Evolutionary conservation across 2,888 invertebrate species (phyloP).

Genomic region (Mactromeris polynyma): DNA sequence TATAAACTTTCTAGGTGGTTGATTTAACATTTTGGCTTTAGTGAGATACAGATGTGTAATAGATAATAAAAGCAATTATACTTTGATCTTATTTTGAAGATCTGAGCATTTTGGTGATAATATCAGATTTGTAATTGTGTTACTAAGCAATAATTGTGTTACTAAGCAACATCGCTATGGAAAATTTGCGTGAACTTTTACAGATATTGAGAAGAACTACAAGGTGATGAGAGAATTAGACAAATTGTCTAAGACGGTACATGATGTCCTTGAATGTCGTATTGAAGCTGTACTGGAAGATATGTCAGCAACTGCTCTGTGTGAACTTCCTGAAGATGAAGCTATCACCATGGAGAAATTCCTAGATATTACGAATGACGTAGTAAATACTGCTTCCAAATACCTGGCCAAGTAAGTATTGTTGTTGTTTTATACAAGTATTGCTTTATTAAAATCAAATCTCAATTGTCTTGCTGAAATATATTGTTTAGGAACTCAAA

Average conservation of each 20-base stretch:
- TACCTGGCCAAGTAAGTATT: slow-evolving; percentile 87
- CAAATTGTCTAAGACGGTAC: slow-evolving; percentile 89
- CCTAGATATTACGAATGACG: slow-evolving; percentile 93
- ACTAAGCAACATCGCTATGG: too few species aligned
- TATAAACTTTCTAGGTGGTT: too few species aligned
- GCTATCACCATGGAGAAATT: slow-evolving; percentile 96
- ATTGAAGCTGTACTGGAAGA: slow-evolving; percentile 95
- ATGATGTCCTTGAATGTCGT: slow-evolving; percentile 96
- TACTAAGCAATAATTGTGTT: neutral
- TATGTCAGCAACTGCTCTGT: slow-evolving; percentile 94
- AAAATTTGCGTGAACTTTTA: slow-evolving; percentile 18
- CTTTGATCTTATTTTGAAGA: too few species aligned
- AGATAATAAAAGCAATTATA: too few species aligned
- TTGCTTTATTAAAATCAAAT: too few species aligned
- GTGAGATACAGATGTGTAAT: too few species aligned
- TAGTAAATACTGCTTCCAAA: slow-evolving; percentile 86
- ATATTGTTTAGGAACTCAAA: too few species aligned
- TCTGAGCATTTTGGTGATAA: too few species aligned
- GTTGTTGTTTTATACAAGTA: too few species aligned
- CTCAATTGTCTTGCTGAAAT: too few species aligned
- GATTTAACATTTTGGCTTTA: too few species aligned
- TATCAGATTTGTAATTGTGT: too few species aligned
- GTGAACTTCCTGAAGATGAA: slow-evolving; percentile 93
- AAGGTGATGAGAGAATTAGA: slow-evolving; percentile 83
- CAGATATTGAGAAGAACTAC: slow-evolving; percentile 84